phyloP scores from a whole-genome alignment of 2,797 vertebrate species.

The Ctenopoma multispine region DNA sequence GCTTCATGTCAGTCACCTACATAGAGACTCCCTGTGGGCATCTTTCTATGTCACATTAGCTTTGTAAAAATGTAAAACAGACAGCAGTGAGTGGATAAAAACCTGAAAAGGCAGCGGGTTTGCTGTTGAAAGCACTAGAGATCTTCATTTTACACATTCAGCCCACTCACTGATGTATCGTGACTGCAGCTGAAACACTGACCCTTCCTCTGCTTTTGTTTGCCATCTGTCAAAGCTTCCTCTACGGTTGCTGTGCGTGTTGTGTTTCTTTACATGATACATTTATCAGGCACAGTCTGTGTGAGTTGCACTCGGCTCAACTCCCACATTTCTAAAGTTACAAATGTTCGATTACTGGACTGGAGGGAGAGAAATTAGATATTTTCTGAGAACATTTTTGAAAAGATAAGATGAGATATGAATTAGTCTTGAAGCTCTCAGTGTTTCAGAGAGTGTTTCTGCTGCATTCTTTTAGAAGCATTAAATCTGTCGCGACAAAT shows the following conservation, averaged over 20 bases:
- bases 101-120: constrained; percentile 2
- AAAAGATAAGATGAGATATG: not conserved
- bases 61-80: constrained; percentile 14
- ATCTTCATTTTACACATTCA: constrained; percentile 29
- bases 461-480: not conserved
- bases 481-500: not conserved
- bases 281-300: constrained; percentile 12
- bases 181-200: constrained; percentile 51
- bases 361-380: constrained; percentile 16
- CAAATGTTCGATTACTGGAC: constrained; percentile 19
- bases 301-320: constrained; percentile 7
- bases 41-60: no score
- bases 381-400: constrained; percentile 14
- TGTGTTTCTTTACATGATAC: constrained; percentile 22
- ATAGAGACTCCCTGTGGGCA: constrained; percentile 14
- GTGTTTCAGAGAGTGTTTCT: not conserved
- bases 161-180: constrained; percentile 45
- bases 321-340: constrained; percentile 65
- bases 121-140: constrained; percentile 1
- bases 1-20: constrained; percentile 6
- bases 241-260: not conserved
- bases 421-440: constrained; percentile 1
- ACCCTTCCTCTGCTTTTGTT: constrained; percentile 52
- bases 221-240: constrained; percentile 7
- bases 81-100: not conserved